These are phyloP conservation scores for Eilema depressum DNA, from an alignment of 2,888 invertebrate genomes.

Conservation along the genomic window DNA sequence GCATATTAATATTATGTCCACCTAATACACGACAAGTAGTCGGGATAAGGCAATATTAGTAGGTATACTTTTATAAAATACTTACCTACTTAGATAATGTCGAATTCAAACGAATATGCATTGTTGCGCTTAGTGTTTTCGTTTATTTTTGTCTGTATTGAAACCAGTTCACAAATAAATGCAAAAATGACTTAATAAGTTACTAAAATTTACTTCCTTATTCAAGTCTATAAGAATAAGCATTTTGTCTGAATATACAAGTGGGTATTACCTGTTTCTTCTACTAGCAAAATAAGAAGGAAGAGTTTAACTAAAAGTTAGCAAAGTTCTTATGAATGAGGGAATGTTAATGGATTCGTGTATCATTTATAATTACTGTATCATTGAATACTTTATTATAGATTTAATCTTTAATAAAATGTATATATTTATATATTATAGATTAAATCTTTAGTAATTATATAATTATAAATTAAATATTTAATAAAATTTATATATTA, in stretches of 20 bases:
- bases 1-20: no score
- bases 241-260: background rate
- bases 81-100: background rate
- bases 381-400: no score
- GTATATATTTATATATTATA: no score
- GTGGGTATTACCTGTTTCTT: background rate
- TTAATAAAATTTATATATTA: no score
- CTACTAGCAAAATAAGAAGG: background rate
- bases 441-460: no score
- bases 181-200: background rate
- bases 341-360: background rate
- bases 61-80: background rate
- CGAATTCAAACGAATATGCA: background rate
- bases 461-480: no score
- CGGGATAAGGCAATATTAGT: no score
- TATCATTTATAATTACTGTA: no score
- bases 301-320: background rate
- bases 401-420: no score
- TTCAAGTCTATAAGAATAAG: background rate
- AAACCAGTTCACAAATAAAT: background rate
- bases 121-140: background rate
- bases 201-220: background rate
- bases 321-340: background rate
- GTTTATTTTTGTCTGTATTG: conserved; percentile 2
- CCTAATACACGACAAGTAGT: no score